phyloP scores from a whole-genome alignment of 2,888 invertebrate species.

The Aspidapion aeneum region DNA sequence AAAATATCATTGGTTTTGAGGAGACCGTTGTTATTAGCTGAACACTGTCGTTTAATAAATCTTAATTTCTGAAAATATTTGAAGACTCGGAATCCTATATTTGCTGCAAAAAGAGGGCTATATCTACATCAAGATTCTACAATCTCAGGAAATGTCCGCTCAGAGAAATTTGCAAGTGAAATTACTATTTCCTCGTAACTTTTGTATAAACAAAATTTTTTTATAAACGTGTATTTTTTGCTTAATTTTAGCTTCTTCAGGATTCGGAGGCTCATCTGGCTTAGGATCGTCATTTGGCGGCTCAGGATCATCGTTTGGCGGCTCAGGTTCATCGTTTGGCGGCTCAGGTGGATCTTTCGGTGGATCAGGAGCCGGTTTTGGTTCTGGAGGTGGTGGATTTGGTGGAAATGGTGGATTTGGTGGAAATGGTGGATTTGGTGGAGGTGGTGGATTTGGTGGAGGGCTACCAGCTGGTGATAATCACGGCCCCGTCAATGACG shows the following conservation, averaged over 20 bases:
- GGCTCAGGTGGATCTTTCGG: conserved; percentile 6
- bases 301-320: conserved; percentile 12
- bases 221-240: conserved; percentile 1
- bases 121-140: too few relatives aligned
- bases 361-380: conserved; percentile 10
- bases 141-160: too few relatives aligned
- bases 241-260: conserved; percentile 2
- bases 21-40: too few relatives aligned
- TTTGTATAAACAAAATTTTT: too few relatives aligned
- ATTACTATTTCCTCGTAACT: too few relatives aligned
- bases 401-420: conserved; percentile 2
- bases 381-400: neutral
- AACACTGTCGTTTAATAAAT: too few relatives aligned
- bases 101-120: too few relatives aligned
- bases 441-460: conserved; percentile 1
- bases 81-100: too few relatives aligned
- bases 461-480: conserved; percentile 9
- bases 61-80: too few relatives aligned
- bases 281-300: conserved; percentile 8
- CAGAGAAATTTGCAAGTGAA: too few relatives aligned
- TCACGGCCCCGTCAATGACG: conserved; percentile 27
- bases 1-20: too few relatives aligned
- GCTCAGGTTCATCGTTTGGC: too few relatives aligned
- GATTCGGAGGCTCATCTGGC: conserved; percentile 6
- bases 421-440: conserved; percentile 8